A percentile compares a stretch with the other conserved stretches of the same genome.
Conservation (phyloP, 2,888 invertebrate species). For the Graphium colonna region DNA sequence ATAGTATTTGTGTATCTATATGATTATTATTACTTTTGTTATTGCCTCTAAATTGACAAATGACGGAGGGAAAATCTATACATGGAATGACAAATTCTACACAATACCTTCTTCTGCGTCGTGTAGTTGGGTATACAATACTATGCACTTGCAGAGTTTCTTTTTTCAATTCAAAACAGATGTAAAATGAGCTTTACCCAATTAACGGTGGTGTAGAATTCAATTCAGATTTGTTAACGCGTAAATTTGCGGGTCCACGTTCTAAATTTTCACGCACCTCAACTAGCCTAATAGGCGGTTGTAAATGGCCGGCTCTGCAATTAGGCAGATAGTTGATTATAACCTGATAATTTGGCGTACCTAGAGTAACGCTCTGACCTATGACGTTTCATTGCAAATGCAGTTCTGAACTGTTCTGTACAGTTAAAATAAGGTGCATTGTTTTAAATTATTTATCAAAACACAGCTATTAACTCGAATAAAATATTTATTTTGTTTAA, state of each 20-base stretch:
- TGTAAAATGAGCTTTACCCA: neutral
- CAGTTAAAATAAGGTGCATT: neutral
- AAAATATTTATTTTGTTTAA: too few relatives aligned
- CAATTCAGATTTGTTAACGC: slow-evolving; percentile 13
- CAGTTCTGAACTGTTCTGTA: neutral
- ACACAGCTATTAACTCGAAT: too few relatives aligned
- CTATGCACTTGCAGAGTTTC: too few relatives aligned
- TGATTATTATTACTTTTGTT: too few relatives aligned
- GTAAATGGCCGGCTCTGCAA: slow-evolving; percentile 3
- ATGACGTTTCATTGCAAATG: neutral
- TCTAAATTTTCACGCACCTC: slow-evolving; percentile 9
- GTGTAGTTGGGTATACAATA: too few relatives aligned
- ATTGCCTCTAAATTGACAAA: too few relatives aligned
- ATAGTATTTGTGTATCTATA: too few relatives aligned
- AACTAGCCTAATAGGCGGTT: slow-evolving; percentile 15
- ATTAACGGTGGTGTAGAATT: slow-evolving; percentile 12
- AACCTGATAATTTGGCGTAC: slow-evolving; percentile 6
- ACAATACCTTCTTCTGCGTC: too few relatives aligned
- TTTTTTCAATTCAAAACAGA: too few relatives aligned
- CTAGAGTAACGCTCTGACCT: neutral
- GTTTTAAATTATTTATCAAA: neutral
- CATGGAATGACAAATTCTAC: too few relatives aligned
- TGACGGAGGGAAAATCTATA: too few relatives aligned
- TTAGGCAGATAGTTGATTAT: slow-evolving; percentile 11
- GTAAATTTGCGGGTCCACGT: slow-evolving; percentile 2